Conservation (phyloP, 2,113 vertebrate species). For the Myodes glareolus region DNA sequence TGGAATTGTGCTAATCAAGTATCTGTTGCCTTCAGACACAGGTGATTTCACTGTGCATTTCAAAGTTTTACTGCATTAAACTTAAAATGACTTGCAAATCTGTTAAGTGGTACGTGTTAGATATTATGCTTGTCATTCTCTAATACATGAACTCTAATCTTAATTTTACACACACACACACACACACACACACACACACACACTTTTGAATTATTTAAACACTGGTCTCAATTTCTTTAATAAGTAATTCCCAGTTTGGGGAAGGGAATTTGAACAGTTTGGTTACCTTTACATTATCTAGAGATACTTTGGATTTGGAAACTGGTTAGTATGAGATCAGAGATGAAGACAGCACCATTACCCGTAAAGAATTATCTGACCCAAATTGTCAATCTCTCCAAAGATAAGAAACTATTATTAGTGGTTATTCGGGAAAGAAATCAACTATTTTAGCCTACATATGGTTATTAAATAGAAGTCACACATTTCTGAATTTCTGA, state of each 20-base stretch:
- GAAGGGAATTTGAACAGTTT: not conserved
- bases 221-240: not conserved
- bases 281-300: not conserved
- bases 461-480: not conserved
- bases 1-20: not conserved
- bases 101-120: not conserved
- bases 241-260: rapidly evolving
- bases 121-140: not conserved
- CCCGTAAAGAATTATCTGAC: not conserved
- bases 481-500: not conserved
- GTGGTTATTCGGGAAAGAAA: not conserved
- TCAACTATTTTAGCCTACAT: not conserved
- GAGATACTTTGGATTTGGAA: not conserved
- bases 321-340: not conserved
- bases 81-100: not conserved
- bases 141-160: not conserved
- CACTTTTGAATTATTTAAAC: not conserved
- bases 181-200: not conserved
- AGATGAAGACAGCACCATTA: not conserved
- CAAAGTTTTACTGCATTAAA: not conserved
- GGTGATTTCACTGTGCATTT: not conserved
- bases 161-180: not conserved
- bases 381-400: not conserved
- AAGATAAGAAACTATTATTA: not conserved
- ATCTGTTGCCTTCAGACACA: not conserved